Conservation (phyloP, 2,797 vertebrate species). For the Gastrophryne carolinensis region DNA sequence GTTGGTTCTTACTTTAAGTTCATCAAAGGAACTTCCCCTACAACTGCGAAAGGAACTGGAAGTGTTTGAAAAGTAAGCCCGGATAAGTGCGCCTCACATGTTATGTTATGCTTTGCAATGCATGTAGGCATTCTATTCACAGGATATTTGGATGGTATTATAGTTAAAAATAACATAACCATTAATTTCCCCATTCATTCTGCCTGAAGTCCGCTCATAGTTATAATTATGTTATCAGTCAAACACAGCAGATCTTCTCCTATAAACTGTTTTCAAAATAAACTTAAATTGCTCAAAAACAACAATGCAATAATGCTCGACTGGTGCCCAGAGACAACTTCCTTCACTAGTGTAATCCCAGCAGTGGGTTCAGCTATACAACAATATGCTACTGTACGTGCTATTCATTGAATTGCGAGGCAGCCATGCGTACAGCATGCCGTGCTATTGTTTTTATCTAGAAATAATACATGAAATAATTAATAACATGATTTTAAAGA, state of each 20-base stretch:
- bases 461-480: no score
- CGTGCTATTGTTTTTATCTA: no score
- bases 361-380: neutral
- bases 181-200: conserved; percentile 10
- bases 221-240: conserved; percentile 8
- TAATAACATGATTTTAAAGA: no score
- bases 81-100: no score
- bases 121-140: neutral
- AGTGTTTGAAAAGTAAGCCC: no score
- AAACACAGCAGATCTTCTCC: neutral
- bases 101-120: neutral
- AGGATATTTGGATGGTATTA: neutral
- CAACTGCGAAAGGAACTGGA: no score
- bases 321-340: neutral
- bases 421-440: neutral
- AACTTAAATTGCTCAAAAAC: conserved; percentile 12
- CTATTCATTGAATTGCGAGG: neutral
- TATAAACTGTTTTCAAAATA: neutral
- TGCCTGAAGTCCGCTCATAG: neutral
- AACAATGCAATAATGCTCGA: conserved; percentile 13
- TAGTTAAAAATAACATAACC: neutral
- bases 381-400: neutral
- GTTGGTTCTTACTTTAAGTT: no score
- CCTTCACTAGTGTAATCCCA: neutral
- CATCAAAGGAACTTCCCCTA: no score